Evolutionary conservation across 2,888 invertebrate species (phyloP).

Genomic region (Dione vanillae): DNA sequence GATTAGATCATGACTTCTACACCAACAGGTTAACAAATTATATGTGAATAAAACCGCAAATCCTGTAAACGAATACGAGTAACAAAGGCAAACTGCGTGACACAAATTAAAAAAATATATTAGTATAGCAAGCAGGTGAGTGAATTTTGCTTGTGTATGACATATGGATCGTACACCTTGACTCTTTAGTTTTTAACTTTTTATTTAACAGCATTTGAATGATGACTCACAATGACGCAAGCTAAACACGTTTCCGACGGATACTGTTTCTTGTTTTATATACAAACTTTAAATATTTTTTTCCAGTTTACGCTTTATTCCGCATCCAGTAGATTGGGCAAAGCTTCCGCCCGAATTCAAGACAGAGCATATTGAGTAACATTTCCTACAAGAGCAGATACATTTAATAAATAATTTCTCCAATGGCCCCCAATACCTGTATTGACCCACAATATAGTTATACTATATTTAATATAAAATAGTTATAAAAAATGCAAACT

Average conservation of each 20-base stretch:
- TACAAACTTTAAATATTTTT: neutral
- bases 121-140: constrained; percentile 8
- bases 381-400: too few species aligned
- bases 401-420: too few species aligned
- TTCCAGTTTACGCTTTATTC: neutral
- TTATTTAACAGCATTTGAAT: constrained; percentile 2
- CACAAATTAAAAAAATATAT: constrained; percentile 22
- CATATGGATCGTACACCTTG: constrained; percentile 14
- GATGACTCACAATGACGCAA: constrained; percentile 8
- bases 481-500: too few species aligned
- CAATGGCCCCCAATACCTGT: too few species aligned
- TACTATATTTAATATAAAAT: too few species aligned
- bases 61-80: neutral
- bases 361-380: too few species aligned
- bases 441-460: too few species aligned
- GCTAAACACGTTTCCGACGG: neutral
- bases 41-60: neutral
- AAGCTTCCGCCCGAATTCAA: too few species aligned
- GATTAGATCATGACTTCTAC: neutral
- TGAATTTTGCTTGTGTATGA: constrained; percentile 13
- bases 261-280: constrained; percentile 1
- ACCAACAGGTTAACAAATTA: neutral
- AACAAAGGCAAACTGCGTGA: neutral
- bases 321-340: too few species aligned
- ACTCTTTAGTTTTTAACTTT: constrained; percentile 6